These are phyloP conservation scores for Potamilus streckersoni DNA, from an alignment of 1,140 invertebrate species.

Conservation along the genomic window DNA sequence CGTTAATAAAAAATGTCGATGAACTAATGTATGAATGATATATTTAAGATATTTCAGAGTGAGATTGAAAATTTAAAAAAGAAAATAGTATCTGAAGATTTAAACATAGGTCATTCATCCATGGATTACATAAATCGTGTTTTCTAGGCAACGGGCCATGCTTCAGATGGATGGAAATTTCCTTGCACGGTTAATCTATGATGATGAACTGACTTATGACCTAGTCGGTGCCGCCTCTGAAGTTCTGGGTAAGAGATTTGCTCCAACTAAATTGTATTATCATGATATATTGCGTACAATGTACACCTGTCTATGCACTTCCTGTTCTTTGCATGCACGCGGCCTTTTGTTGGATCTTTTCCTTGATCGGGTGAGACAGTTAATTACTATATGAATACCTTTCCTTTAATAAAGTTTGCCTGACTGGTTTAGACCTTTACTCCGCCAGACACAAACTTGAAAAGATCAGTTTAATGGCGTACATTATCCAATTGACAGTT, in stretches of 20 bases:
- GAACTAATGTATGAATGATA: no score
- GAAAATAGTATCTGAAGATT: no score
- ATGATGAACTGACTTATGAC: slow-evolving; percentile 95
- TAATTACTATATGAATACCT: not conserved
- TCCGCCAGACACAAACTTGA: no score
- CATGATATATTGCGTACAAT: not conserved
- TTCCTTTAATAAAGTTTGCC: not conserved
- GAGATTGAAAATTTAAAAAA: no score
- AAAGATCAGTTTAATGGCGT: no score
- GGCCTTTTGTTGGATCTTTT: not conserved
- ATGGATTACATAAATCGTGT: not conserved
- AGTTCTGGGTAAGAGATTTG: slow-evolving; percentile 81
- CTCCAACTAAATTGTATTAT: not conserved
- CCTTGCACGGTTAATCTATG: slow-evolving; percentile 92
- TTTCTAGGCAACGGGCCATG: slow-evolving; percentile 86
- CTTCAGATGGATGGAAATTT: slow-evolving; percentile 95
- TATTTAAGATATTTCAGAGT: no score
- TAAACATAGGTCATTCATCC: no score
- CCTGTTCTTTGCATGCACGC: not conserved
- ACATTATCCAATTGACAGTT: no score
- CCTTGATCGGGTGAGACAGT: not conserved
- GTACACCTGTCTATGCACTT: not conserved
- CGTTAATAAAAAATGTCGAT: no score
- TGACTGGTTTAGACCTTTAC: not conserved
- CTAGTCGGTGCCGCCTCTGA: slow-evolving; percentile 90